phyloP scores from a whole-genome alignment of 2,888 invertebrate genomes.

The Hypomecis atomaria region DNA sequence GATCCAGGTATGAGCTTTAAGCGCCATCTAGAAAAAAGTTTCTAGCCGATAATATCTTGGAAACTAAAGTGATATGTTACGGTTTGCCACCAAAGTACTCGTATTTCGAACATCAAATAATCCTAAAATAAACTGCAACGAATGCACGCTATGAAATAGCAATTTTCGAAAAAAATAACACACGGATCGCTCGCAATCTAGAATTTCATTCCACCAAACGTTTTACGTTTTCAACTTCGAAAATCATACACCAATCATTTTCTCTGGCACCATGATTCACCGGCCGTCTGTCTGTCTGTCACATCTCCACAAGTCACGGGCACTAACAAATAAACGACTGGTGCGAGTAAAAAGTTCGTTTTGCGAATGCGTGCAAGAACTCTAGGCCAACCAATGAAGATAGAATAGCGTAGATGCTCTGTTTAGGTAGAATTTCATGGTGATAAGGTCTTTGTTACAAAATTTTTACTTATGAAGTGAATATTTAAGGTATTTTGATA shows the following conservation, averaged over 20 bases:
- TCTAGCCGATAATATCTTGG: too few relatives aligned
- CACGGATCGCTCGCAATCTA: too few relatives aligned
- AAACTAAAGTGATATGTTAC: too few relatives aligned
- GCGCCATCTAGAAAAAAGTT: too few relatives aligned
- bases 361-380: constrained; percentile 54
- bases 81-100: too few relatives aligned
- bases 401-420: neutral
- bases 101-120: too few relatives aligned
- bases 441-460: neutral
- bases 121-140: too few relatives aligned
- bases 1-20: too few relatives aligned
- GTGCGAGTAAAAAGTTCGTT: constrained; percentile 54
- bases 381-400: constrained; percentile 43
- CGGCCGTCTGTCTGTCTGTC: constrained; percentile 17
- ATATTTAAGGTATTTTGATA: neutral
- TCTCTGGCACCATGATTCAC: constrained; percentile 15
- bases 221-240: neutral
- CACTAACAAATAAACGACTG: constrained; percentile 48
- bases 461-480: neutral
- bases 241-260: neutral
- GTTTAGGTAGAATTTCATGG: neutral
- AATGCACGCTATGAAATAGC: too few relatives aligned
- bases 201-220: too few relatives aligned
- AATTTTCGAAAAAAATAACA: too few relatives aligned
- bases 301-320: constrained; percentile 21